Evolutionary conservation across 2,113 vertebrate species (phyloP), one percentile per base, ranked within the genome.

Genomic region (Anas platyrhynchos): DNA sequence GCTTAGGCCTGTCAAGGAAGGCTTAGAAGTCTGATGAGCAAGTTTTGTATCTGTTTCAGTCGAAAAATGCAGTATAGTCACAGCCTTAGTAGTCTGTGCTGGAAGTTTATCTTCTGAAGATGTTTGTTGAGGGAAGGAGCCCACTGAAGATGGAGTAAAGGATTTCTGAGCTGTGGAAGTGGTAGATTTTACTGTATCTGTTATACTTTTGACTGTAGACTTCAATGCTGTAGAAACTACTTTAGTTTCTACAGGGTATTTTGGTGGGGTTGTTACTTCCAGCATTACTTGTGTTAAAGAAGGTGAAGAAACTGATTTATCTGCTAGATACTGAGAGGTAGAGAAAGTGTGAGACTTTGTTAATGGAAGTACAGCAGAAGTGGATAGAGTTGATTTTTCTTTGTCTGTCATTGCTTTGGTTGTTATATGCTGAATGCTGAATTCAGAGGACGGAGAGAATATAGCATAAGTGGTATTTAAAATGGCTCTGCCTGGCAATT

Each of bases 1-100:
- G 48, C 91, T 93, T 79, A 63, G 93, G 41, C 97, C 97, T 20
- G 93, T 94, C 83, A 90, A 38, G 10, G 78, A 93, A 76, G 91
- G 34, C 58, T 83, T 72, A 36, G 97, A 92, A 73, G 96, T 88
- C 46, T 96, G 95, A 55, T 1, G 94, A 43, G 78, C 93, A 86
- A 48, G 81, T 79, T 81, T 96, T 61, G 13, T 7, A 58, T 7
- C 65, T 62, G 13, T 95, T 84, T 75, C 65, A 86, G 93, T 81
- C 93, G 36, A 94, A 86, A 85, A 89, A 86, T 6, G 94, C 89
- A 44, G 93, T 91, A 13, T 12, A 94, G 11, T 31, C 8, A 18
- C 77, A 94, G 91, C 23, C 50, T 58, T 72, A 77, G 84, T 38
- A 32, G 90, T 46, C 87, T 74, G 73, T 69, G 89, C 65, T 55